Evolutionary conservation across 2,797 vertebrate species (phyloP).

Genomic region (Poecilia wingei): DNA sequence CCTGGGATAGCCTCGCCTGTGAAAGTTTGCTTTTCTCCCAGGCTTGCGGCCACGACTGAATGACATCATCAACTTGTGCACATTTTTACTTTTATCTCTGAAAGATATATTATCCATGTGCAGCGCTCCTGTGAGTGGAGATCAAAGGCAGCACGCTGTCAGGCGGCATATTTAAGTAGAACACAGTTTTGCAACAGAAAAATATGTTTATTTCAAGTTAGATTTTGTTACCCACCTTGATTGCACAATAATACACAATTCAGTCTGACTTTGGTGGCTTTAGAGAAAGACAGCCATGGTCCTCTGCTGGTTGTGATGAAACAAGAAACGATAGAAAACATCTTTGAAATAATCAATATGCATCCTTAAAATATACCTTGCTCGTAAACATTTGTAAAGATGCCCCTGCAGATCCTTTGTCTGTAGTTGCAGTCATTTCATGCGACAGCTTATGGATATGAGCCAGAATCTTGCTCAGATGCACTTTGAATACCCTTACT

Average conservation of each 20-base stretch:
- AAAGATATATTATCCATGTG: constrained; percentile 86
- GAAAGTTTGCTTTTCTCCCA: constrained; percentile 80
- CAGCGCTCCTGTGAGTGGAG: constrained; percentile 66
- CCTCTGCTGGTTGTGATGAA: constrained; percentile 53
- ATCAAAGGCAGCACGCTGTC: constrained; percentile 83
- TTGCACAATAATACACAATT: constrained; percentile 60
- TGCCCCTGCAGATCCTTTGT: constrained; percentile 5
- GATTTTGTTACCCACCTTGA: constrained; percentile 78
- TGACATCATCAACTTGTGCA: constrained; percentile 83
- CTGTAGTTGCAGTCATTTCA: constrained; percentile 8
- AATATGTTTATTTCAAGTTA: constrained; percentile 84
- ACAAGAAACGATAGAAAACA: constrained; percentile 27
- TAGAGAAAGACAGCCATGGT: constrained; percentile 36
- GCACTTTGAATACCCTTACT: constrained; percentile 20
- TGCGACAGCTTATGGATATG: background rate
- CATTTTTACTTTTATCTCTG: constrained; percentile 87
- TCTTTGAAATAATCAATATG: background rate
- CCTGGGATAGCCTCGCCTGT: constrained; percentile 68
- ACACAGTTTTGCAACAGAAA: constrained; percentile 83
- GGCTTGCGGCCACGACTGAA: constrained; percentile 69
- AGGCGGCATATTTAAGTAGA: constrained; percentile 81
- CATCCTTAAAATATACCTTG: constrained; percentile 14
- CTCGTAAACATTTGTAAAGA: constrained; percentile 27
- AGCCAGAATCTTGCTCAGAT: background rate
- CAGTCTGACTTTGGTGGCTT: constrained; percentile 58